phyloP scores from a whole-genome alignment of 2,888 invertebrate genomes.

The Cantharis flavilabris region DNA sequence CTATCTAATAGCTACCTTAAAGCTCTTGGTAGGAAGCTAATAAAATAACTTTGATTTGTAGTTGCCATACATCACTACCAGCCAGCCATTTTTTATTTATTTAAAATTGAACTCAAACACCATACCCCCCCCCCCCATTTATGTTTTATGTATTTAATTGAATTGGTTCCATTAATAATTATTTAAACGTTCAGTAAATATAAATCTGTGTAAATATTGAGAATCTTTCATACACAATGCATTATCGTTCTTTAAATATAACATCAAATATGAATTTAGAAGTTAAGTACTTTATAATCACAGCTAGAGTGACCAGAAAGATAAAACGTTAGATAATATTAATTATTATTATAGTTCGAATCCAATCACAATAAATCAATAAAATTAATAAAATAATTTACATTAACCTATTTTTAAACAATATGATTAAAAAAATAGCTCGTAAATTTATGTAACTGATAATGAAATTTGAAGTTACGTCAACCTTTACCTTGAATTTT shows the following conservation, averaged over 20 bases:
- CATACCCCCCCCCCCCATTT: too few species aligned
- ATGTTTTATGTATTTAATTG: too few species aligned
- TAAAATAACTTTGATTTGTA: too few species aligned
- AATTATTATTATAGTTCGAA: neutral
- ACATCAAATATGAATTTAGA: neutral
- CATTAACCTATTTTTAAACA: neutral
- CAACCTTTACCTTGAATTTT: neutral
- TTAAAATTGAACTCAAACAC: too few species aligned
- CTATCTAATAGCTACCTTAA: too few species aligned
- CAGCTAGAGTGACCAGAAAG: neutral
- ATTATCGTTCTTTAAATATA: neutral
- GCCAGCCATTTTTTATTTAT: too few species aligned
- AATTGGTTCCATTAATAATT: neutral
- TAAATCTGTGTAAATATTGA: neutral
- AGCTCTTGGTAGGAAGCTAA: too few species aligned
- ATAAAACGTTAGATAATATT: neutral
- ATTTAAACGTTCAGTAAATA: neutral
- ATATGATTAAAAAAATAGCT: neutral
- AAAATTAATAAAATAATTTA: neutral
- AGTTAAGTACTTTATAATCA: neutral
- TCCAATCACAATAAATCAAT: neutral
- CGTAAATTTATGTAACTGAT: neutral
- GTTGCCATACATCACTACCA: too few species aligned
- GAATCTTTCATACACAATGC: neutral
- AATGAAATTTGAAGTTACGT: neutral